phyloP scores from a whole-genome alignment of 2,113 vertebrate species.

The Psettodes erumei region DNA sequence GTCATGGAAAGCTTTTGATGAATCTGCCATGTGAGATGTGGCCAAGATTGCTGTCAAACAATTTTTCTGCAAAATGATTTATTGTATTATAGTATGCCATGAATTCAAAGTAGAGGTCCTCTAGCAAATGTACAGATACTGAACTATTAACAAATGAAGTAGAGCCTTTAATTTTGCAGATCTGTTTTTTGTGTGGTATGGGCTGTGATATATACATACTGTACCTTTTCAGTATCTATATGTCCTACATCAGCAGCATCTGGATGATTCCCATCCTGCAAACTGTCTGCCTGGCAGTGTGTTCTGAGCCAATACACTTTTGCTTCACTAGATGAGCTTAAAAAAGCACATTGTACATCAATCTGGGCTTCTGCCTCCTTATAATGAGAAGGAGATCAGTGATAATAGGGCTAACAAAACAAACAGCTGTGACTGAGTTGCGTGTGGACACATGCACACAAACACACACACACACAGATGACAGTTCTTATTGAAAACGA shows the following conservation, averaged over 20 bases:
- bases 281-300: not conserved
- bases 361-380: slow-evolving; percentile 41
- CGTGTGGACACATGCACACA: slow-evolving; percentile 2
- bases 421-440: slow-evolving; percentile 15
- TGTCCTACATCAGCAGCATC: slow-evolving; percentile 5
- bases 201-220: not conserved
- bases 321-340: not conserved
- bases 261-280: not conserved
- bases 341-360: slow-evolving; percentile 42
- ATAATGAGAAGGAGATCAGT: slow-evolving; percentile 37
- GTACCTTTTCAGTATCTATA: not conserved
- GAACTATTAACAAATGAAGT: not conserved
- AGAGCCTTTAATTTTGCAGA: not conserved
- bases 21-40: not conserved
- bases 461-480: not conserved
- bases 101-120: not conserved
- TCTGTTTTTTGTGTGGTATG: not conserved
- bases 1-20: not conserved
- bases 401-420: slow-evolving; percentile 22
- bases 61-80: not conserved
- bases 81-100: not conserved
- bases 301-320: not conserved
- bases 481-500: slow-evolving; percentile 45
- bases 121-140: not conserved
- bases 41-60: not conserved